Percentiles rank a stretch among this genome's conserved stretches.
These are phyloP conservation scores for Yponomeuta cagnagella DNA, from an alignment of 2,888 invertebrate species.

Conservation along the genomic window DNA sequence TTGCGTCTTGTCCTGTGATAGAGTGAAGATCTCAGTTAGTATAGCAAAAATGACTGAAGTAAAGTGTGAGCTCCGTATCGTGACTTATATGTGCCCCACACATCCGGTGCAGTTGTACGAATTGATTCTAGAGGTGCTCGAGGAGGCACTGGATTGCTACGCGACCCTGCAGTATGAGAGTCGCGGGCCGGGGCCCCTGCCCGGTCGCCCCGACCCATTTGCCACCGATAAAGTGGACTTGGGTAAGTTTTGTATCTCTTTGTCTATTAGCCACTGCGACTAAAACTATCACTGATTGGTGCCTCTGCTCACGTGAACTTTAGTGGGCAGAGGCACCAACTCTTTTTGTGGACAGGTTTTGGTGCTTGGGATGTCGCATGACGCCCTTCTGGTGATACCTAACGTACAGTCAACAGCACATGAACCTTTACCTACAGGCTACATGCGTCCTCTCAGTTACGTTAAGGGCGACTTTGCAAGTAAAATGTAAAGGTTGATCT, in stretches of 20 bases:
- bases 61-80: constrained; percentile 63
- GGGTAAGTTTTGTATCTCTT: constrained; percentile 51
- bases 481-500: no score
- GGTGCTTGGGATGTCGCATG: no score
- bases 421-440: no score
- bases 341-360: no score
- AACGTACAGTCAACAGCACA: no score
- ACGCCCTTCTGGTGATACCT: no score
- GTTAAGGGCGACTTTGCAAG: no score
- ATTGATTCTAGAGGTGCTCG: constrained; percentile 70
- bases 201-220: constrained; percentile 74
- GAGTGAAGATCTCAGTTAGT: constrained; percentile 14
- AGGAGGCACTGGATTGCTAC: constrained; percentile 63
- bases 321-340: no score
- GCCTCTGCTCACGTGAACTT: no score
- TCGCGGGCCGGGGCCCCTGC: constrained; percentile 66
- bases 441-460: no score
- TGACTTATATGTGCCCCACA: constrained; percentile 78
- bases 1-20: neutral
- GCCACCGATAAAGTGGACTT: constrained; percentile 68
- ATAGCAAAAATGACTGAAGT: constrained; percentile 42
- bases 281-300: no score
- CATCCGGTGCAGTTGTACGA: constrained; percentile 78
- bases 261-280: neutral
- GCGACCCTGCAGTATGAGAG: constrained; percentile 76